phyloP scores from a whole-genome alignment of 64 coral and sea anemone species.

The Pocillopora verrucosa region DNA sequence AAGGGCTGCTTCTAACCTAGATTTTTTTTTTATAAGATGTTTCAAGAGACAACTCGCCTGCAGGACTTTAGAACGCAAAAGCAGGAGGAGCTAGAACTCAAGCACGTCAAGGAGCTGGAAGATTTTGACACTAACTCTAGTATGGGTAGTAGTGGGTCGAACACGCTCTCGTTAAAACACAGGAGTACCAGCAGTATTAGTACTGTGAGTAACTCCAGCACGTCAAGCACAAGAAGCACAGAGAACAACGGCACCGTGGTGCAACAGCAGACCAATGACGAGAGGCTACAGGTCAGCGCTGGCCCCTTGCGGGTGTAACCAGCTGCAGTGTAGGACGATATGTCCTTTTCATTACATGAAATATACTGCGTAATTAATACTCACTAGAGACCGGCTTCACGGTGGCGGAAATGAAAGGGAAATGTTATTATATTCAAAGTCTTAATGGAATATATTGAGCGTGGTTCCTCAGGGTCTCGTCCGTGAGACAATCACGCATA shows the following conservation, averaged over 20 bases:
- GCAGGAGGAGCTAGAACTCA: conserved; percentile 36
- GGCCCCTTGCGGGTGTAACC: conserved; percentile 19
- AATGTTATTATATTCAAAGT: conserved; percentile 28
- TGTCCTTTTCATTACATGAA: not conserved
- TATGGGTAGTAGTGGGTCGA: not conserved
- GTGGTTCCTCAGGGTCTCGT: conserved; percentile 1
- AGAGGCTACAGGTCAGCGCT: conserved; percentile 1
- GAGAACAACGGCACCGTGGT: conserved; percentile 64
- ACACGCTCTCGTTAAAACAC: conserved; percentile 57
- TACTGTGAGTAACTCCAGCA: conserved; percentile 49
- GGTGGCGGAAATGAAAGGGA: not conserved
- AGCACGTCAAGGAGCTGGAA: conserved; percentile 60
- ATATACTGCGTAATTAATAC: not conserved
- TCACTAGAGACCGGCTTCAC: not conserved
- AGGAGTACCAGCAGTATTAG: conserved; percentile 51
- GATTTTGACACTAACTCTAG: conserved; percentile 60
- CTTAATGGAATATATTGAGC: conserved; percentile 10
- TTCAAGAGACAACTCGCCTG: conserved; percentile 67
- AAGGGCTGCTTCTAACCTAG: too few species aligned
- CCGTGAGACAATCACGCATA: conserved; percentile 14
- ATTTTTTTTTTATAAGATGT: conserved; percentile 42
- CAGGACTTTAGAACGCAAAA: conserved; percentile 51
- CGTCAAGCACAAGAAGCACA: conserved; percentile 49
- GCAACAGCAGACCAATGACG: conserved; percentile 20
- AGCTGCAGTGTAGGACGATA: not conserved